Percentiles rank a stretch among this genome's conserved stretches.
Conservation (phyloP, 2,797 vertebrate genomes). For the Phylloscopus collybita region DNA sequence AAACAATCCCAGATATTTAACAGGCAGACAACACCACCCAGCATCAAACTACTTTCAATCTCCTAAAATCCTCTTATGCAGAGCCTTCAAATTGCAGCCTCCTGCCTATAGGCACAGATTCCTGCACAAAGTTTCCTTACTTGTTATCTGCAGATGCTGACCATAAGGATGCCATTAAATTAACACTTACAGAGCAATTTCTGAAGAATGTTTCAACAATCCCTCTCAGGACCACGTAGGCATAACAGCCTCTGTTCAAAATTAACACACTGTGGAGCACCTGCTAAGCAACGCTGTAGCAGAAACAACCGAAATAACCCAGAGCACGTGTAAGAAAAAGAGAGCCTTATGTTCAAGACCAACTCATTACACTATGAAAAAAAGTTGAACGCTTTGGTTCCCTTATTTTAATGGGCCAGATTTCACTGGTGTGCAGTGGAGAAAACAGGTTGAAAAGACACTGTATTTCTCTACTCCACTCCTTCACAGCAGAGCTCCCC, state of each 20-base stretch:
- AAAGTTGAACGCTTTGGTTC: background rate
- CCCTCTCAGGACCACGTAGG: background rate
- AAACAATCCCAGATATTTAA: background rate
- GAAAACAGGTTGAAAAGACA: background rate
- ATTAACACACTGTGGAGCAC: background rate
- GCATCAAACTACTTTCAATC: background rate
- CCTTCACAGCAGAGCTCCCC: background rate
- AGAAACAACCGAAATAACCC: background rate
- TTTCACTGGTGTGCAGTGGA: background rate
- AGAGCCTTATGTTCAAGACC: background rate
- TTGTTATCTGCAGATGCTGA: background rate
- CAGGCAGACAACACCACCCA: background rate
- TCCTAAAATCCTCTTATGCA: conserved; percentile 8
- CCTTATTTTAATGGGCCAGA: background rate
- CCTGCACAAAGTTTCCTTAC: background rate
- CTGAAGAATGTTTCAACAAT: background rate
- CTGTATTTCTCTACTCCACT: background rate
- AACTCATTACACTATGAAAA: background rate
- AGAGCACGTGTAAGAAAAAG: fast-evolving
- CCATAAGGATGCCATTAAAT: background rate
- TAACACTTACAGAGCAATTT: background rate
- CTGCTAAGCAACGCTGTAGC: background rate
- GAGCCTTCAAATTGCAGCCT: background rate
- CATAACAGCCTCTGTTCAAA: background rate
- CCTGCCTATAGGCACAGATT: background rate